Evolutionary conservation across 2,113 vertebrate genomes (phyloP), one percentile per base, ranked within the genome.

Genomic region (Dendrocopos noguchii): DNA sequence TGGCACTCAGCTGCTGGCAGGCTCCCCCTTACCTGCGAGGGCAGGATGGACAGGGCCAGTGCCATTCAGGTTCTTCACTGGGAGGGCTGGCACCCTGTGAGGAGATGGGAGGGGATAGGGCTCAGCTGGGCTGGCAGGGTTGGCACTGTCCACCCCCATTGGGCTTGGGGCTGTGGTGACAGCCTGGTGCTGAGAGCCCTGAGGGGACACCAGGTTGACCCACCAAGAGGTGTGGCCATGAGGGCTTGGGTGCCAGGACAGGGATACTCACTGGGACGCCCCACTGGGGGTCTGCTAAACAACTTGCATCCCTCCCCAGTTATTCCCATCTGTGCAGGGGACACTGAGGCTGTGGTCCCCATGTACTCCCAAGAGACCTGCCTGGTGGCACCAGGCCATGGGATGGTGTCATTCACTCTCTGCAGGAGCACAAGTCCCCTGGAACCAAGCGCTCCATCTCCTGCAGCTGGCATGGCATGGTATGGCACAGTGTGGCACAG

Each of bases 61-160:
- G 50, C 99, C 98, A 15, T 99, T 99, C 91, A 99, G 97, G 87
- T 99, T 99, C 98, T 99, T 99, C 36, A 99, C 99, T 0, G 99
- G 99, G 47, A 99, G 98, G 4, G 99, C 99, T 8, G 99, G 99
- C 73, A 99, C 99, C 73, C 99, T 99, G 88, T 3, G 31, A 1
- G 52, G 80, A 91, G 18, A 93, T 2, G 74, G 78, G 56, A 80
- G 39, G 57, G 67, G 42, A 59, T 5, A 6, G 25, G 47, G 42
- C 65, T 92, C 50, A 91, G 64, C 21, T 0, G 4, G 21, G 52
- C 20, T 34, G 65, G 50, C 50, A 64, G 68, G 29, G 57, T 39
- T 81, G 80, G 52, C 77, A n/a, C 63, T 6, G 36, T 15, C 15
- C 24, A 28, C 28, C 68, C 46, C 29, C 34, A 33, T 7, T 3